Evolutionary conservation across 2,888 invertebrate genomes (phyloP), one percentile per base, ranked within the genome.

Genomic region (Ichneumoninae sp.): DNA sequence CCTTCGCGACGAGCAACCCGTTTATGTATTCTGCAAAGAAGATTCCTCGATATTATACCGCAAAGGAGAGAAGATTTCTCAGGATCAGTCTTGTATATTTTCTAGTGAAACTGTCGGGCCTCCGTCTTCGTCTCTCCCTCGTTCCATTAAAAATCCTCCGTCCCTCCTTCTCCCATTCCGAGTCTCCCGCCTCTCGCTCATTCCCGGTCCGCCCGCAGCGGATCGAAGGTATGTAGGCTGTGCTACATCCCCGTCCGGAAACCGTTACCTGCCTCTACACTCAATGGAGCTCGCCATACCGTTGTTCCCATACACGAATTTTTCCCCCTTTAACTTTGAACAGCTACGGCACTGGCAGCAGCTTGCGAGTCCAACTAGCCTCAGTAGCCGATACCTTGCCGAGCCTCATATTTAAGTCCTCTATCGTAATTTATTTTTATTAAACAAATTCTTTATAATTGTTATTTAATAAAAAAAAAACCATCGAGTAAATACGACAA

Each of bases 191-290:
- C 81, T 86, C 81, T 85, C 81, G 76, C 44, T 80, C 83, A 40
- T 77, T 86, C 72, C 77, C 80, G 66, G 54, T 22, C 80, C 77
- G 66, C 50, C 66, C 70, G 85, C 80, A 70, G 71, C 78, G 75
- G 84, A 90, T 88, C 91, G 88, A 89, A 91, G 93, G 92, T 93
- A 93, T 93, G 93, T 93, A 92, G 93, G 93, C 92, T 93, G 93
- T 92, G 93, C 93, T 91, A 93, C 93, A 93, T 93, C 93, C 92
- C 92, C 90, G 91, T 90, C 92, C 92, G 91, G 92, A 92, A 93
- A 93, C 92, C 93, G 93, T 93, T 93, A 93, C 89, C 92, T 89
- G 91, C 88, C 89, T 92, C 89, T 91, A 91, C 90, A 90, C 91
- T 92, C 89, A 92, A 92, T 92, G 91, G 89, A 91, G 91, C 91